Evolutionary conservation across 2,797 vertebrate genomes (phyloP).

Genomic region (Enteromius fasciolatus): DNA sequence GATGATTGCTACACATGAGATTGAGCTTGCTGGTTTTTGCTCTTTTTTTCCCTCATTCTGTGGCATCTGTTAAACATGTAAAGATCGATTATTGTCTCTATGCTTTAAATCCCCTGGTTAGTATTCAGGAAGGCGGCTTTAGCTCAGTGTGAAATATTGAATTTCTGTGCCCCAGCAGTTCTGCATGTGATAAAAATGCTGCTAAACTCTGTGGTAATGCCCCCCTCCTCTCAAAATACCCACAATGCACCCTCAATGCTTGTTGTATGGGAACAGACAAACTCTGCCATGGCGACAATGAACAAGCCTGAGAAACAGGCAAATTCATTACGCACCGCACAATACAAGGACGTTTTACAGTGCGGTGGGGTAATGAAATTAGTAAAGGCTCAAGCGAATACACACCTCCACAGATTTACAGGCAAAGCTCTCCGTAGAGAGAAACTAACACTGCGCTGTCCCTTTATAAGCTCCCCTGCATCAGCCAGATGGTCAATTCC

Average conservation of each 20-base stretch:
- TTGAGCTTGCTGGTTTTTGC: slow-evolving; percentile 35
- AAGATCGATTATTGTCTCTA: slow-evolving; percentile 59
- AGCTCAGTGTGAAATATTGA: slow-evolving; percentile 62
- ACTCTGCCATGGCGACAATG: slow-evolving; percentile 39
- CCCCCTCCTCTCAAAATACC: slow-evolving; percentile 65
- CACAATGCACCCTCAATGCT: slow-evolving; percentile 67
- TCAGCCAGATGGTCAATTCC: slow-evolving; percentile 14
- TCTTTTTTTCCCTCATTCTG: slow-evolving; percentile 41
- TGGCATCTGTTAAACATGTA: slow-evolving; percentile 39
- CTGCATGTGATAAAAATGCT: slow-evolving; percentile 66
- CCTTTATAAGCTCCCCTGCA: slow-evolving; percentile 35
- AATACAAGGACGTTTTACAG: slow-evolving; percentile 57
- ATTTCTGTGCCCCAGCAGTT: slow-evolving; percentile 64
- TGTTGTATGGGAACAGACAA: slow-evolving; percentile 45
- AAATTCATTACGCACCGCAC: slow-evolving; percentile 58
- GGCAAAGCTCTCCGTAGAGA: slow-evolving; percentile 54
- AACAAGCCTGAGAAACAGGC: slow-evolving; percentile 44
- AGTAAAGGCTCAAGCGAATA: slow-evolving; percentile 47
- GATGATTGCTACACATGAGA: slow-evolving; percentile 46
- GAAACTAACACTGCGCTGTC: slow-evolving; percentile 63
- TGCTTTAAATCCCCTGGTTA: slow-evolving; percentile 68
- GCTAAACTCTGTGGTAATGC: slow-evolving; percentile 66
- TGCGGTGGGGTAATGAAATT: slow-evolving; percentile 65
- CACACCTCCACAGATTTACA: slow-evolving; percentile 57
- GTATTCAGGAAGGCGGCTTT: slow-evolving; percentile 63